phyloP scores from a whole-genome alignment of 2,113 vertebrate genomes.

The Centropus bengalensis region DNA sequence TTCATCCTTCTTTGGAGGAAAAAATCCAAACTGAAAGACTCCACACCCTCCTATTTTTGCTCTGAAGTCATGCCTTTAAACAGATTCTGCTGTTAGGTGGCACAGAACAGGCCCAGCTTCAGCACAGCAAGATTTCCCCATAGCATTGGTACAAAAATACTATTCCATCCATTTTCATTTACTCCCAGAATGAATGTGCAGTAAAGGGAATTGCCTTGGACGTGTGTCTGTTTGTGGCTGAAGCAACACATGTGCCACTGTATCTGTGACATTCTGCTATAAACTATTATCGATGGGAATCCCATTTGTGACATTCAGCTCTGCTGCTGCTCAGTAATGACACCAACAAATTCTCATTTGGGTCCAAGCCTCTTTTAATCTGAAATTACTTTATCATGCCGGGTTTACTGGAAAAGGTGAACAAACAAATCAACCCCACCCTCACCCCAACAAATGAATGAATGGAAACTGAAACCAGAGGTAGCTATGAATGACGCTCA shows the following conservation, averaged over 20 bases:
- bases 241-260: background rate
- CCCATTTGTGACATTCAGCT: background rate
- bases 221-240: background rate
- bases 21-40: background rate
- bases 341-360: background rate
- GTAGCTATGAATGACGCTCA: background rate
- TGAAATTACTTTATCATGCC: background rate
- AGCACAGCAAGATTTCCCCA: background rate
- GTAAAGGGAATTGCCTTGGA: background rate
- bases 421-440: background rate
- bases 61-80: background rate
- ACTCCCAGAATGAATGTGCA: background rate
- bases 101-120: background rate
- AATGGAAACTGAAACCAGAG: background rate
- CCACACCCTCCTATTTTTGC: background rate
- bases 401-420: background rate
- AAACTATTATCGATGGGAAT: background rate
- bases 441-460: background rate
- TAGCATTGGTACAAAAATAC: background rate
- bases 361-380: background rate
- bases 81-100: background rate
- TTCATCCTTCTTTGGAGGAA: background rate
- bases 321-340: background rate
- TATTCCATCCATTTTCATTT: slow-evolving; percentile 17
- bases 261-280: background rate